Evolutionary conservation across 2,113 vertebrate species (phyloP).

Genomic region (Leucopsar rothschildi): DNA sequence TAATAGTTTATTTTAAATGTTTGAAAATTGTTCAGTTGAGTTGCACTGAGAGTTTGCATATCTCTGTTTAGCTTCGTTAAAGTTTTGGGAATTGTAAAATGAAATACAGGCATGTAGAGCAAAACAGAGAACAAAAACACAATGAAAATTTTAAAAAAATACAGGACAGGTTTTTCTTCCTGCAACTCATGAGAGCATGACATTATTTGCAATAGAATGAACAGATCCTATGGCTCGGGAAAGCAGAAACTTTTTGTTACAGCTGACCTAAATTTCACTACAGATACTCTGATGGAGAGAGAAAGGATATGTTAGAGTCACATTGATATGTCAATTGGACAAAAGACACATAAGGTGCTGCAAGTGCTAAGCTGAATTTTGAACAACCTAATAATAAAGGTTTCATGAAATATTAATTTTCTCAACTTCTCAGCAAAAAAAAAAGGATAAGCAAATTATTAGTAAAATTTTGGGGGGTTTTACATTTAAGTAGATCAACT

Average conservation of each 20-base stretch:
- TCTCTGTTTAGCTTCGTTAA: neutral
- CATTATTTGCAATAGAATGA: neutral
- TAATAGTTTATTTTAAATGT: neutral
- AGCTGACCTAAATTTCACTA: conserved; percentile 60
- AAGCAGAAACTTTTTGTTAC: conserved; percentile 59
- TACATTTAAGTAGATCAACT: neutral
- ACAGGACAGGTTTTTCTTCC: neutral
- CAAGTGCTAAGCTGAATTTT: neutral
- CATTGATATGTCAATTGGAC: conserved; percentile 54
- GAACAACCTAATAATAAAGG: neutral
- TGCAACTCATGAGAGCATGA: neutral
- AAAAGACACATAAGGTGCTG: conserved; percentile 30
- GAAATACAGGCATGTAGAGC: neutral
- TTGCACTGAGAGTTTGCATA: neutral
- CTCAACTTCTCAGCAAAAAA: neutral
- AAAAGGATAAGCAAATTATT: neutral
- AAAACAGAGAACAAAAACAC: neutral
- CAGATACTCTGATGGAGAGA: conserved; percentile 15
- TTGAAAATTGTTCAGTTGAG: neutral
- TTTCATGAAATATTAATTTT: neutral
- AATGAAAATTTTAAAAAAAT: neutral
- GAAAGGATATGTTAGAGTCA: conserved; percentile 41
- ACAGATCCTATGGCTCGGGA: conserved; percentile 35
- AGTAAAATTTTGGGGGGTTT: accelerated
- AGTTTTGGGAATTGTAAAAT: neutral